Evolutionary conservation across 2,888 invertebrate genomes (phyloP).

Genomic region (Disparrhopalites patrizii): DNA sequence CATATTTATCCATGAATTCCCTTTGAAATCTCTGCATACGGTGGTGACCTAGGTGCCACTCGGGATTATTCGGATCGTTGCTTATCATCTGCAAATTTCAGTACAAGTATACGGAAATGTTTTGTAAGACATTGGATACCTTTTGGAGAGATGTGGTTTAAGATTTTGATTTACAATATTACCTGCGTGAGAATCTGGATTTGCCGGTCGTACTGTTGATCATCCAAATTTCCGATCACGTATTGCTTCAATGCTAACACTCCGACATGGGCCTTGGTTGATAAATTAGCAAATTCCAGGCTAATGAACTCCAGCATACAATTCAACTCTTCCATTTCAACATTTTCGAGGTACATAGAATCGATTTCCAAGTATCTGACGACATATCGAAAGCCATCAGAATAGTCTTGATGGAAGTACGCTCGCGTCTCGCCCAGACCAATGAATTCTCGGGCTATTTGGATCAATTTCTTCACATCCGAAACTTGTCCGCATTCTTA

Average conservation of each 20-base stretch:
- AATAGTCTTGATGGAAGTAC: background rate
- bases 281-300: background rate
- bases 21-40: background rate
- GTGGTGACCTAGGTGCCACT: background rate
- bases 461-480: no score
- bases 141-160: no score
- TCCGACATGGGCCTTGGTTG: background rate
- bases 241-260: background rate
- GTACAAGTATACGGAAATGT: no score
- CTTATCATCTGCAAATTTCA: slow-evolving; percentile 5
- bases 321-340: background rate
- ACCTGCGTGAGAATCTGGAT: background rate
- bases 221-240: slow-evolving; percentile 6
- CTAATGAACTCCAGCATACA: background rate
- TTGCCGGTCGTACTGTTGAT: background rate
- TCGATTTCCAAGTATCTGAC: background rate
- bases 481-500: no score
- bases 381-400: background rate
- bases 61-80: background rate
- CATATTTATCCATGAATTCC: background rate
- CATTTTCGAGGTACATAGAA: background rate
- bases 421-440: background rate
- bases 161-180: no score
- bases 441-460: no score
- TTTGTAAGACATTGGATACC: no score